Percentiles rank a stretch among this genome's conserved stretches.
These are phyloP conservation scores for Petrophora chlorosata DNA, from an alignment of 2,888 invertebrate genomes.

Conservation along the genomic window DNA sequence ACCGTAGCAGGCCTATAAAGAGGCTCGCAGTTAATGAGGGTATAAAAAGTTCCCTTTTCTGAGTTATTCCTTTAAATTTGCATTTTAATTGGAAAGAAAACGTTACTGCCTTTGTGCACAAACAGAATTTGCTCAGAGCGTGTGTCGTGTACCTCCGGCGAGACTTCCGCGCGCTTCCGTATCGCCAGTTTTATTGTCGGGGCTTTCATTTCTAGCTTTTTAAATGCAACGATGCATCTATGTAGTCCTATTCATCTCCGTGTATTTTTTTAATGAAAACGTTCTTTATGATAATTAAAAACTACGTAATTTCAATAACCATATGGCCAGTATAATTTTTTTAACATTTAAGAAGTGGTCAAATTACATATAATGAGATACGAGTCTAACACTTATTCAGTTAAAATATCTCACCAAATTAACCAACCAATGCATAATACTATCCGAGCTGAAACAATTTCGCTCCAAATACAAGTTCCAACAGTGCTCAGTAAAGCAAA, in stretches of 20 bases:
- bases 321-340: not conserved
- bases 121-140: conserved; percentile 30
- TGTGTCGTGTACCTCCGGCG: conserved; percentile 26
- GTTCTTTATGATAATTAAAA: no score
- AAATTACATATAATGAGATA: not conserved
- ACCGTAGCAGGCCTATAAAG: conserved; percentile 52
- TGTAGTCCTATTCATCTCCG: not conserved
- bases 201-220: conserved; percentile 13
- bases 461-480: conserved; percentile 10
- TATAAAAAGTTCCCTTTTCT: conserved; percentile 63
- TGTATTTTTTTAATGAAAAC: not conserved
- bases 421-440: not conserved
- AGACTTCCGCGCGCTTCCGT: conserved; percentile 17
- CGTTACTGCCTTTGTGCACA: conserved; percentile 48
- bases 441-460: conserved; percentile 16
- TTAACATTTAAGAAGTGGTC: not conserved
- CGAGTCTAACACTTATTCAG: not conserved
- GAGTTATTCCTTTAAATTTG: conserved; percentile 66
- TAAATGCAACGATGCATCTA: conserved; percentile 4
- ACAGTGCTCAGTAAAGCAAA: conserved; percentile 21
- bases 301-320: not conserved
- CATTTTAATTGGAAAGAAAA: conserved; percentile 71
- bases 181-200: conserved; percentile 12
- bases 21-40: conserved; percentile 61
- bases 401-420: not conserved